Percentiles rank a stretch among this genome's conserved stretches.
Evolutionary conservation across 2,113 vertebrate species (phyloP).

Genomic region (Progne subis): DNA sequence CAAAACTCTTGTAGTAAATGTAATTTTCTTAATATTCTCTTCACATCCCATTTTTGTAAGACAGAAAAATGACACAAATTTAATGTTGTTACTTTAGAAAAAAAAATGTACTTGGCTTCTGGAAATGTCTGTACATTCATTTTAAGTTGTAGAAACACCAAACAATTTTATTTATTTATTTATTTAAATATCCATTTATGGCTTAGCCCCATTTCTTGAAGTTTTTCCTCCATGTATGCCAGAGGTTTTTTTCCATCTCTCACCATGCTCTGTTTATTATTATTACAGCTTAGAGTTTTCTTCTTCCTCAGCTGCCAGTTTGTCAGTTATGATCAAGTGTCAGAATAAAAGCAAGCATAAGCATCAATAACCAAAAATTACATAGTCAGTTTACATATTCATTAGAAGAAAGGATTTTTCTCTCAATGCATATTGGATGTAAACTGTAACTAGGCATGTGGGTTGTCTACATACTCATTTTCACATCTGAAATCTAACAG

Average conservation of each 20-base stretch:
- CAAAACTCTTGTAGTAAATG: not conserved
- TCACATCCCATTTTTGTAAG: not conserved
- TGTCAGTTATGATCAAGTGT: slow-evolving; percentile 16
- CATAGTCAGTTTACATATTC: not conserved
- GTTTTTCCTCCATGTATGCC: not conserved
- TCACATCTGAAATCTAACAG: slow-evolving; percentile 10
- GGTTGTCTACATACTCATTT: not conserved
- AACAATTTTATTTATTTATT: not conserved
- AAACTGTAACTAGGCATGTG: not conserved
- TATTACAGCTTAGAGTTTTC: slow-evolving; percentile 14
- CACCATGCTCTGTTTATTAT: not conserved
- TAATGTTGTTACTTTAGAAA: not conserved
- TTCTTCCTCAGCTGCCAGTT: not conserved
- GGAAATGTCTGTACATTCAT: not conserved
- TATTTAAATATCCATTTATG: not conserved
- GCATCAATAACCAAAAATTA: slow-evolving; percentile 27
- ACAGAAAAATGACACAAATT: not conserved
- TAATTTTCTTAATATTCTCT: not conserved
- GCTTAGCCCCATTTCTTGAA: not conserved
- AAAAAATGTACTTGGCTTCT: not conserved
- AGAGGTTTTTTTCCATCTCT: not conserved
- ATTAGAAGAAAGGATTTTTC: slow-evolving; percentile 8
- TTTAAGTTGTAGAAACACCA: not conserved
- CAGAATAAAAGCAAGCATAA: slow-evolving; percentile 23
- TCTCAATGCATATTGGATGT: not conserved